These are phyloP conservation scores for Metaphire vulgaris DNA, from an alignment of 1,140 invertebrate species.

Conservation along the genomic window DNA sequence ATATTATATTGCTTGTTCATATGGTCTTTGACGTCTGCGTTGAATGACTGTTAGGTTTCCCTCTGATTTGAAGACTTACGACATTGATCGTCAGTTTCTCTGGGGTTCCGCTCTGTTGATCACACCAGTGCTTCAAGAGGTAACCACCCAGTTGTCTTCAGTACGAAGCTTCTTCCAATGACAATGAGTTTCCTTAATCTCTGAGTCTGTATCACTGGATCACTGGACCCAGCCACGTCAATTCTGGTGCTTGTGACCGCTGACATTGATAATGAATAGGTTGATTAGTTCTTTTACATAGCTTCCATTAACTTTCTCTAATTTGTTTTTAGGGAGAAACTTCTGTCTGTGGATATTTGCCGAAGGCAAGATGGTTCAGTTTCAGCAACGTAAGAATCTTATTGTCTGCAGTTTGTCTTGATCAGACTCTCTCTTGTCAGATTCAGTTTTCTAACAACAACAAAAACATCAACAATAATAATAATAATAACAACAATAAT, in stretches of 20 bases:
- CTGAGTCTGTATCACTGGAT: background rate
- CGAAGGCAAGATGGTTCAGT: background rate
- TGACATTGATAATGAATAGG: background rate
- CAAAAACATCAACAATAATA: background rate
- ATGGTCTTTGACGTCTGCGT: background rate
- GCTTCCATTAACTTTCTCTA: background rate
- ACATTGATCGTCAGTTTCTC: constrained; percentile 69
- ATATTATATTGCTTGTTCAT: background rate
- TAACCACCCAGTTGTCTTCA: constrained; percentile 37
- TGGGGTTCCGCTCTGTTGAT: constrained; percentile 70
- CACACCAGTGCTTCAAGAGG: constrained; percentile 64
- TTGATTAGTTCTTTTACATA: background rate
- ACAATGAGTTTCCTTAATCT: too few relatives aligned
- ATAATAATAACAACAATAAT: background rate
- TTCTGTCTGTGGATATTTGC: background rate
- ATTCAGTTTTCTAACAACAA: background rate
- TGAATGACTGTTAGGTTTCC: background rate
- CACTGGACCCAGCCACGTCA: background rate
- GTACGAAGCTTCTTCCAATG: background rate
- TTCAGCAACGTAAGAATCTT: background rate
- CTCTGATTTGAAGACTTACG: constrained; percentile 60
- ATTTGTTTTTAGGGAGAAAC: background rate
- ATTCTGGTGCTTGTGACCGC: background rate
- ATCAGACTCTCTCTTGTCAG: background rate
- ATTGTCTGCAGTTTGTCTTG: background rate